Base-by-base conservation (phyloP, 2,888 invertebrate species). In the Napeogenes inachia region DNA sequence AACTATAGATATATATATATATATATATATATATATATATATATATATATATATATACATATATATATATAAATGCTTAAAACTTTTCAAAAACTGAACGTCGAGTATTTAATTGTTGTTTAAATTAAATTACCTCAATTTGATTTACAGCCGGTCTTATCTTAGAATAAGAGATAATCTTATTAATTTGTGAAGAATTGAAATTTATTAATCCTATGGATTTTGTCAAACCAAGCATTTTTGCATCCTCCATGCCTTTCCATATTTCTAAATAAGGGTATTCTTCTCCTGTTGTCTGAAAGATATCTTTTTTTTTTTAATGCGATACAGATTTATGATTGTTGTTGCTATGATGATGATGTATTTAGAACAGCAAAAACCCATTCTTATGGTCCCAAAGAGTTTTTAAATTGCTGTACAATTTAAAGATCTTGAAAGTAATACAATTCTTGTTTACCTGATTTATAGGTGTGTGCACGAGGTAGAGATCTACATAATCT, bases 181-280 rank as follows among this genome's bases (percentile, higher is more conserved):
- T 89, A 47, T 93, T 87, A 30, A 96, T 82, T 76, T 96, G 95
- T 64, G 92, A 83, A 1, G 87, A 92, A 74, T 95, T 94, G 74
- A 96, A 96, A 81, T 96, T 96, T 21, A 95, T 95, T 12, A 96
- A 79, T 0, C 96, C 96, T 63, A 96, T 95, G 54, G 93, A 93
- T 72, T 92, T 93, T 0, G 91, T 83, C 21, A 95, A 79, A 0
- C 94, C 94, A 35, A 92, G 88, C 30, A 87, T 82, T 45, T 93
- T 91, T 56, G 93, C 91, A 61, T 92, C 90, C 73, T 95, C 95
- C 93, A 96, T 92, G 2, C 91, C 94, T 72, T 92, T 87, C 93
- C 94, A 94, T 0, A 94, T 93, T 1, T 94, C 94, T 6, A 94
- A 61, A 71, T 46, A 32, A 45, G 63, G 60, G 10, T 32, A 50